Base-by-base conservation (phyloP, 2,797 vertebrate genomes). In the Sebastes dallii region DNA sequence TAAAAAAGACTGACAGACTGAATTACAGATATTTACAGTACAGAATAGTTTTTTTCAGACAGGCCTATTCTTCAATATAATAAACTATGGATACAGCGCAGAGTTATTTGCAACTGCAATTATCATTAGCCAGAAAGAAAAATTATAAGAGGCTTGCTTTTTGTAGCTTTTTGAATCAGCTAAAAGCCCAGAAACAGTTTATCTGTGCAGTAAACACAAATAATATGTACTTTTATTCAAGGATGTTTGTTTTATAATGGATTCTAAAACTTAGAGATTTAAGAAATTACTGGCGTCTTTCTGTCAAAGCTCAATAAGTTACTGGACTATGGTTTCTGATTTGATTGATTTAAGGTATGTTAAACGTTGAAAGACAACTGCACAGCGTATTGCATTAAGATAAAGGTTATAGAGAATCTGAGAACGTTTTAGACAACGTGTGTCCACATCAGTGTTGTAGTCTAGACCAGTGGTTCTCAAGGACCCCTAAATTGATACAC, bases 1-100 rank as follows among this genome's bases (percentile, higher is more conserved):
- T 61, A 42, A 58, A 78, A 46, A 46, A 62, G 3, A 61, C n/a
- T 61, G 71, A 65, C 72, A 66, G 65, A 59, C 34, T 75, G 30
- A 86, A 82, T 79, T 34, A 32, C 13, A 58, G 34, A 68, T 10
- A 34, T 81, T 77, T 36, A 61, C 34, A 72, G n/a, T 39, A 64
- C 60, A 22, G 61, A 55, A 70, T 39, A 11, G 18, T 18, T 73
- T 80, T 50, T 80, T 30, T 76, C 29, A 58, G 62, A 56, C 14
- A 60, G 14, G 60, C 9, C 32, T 62, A 32, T 76, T 74, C 27
- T 60, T 78, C 12, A 80, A 2, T 29, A 22, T 42, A 54, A 59
- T 75, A 52, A 67, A 72, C 4, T 39, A 4, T 20, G 36, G 22
- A 72, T 75, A 42, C 18, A 74, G 42, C 10, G 1, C 50, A 71